Conservation (phyloP, 2,797 vertebrate genomes). For the Periophthalmus magnuspinnatus region DNA sequence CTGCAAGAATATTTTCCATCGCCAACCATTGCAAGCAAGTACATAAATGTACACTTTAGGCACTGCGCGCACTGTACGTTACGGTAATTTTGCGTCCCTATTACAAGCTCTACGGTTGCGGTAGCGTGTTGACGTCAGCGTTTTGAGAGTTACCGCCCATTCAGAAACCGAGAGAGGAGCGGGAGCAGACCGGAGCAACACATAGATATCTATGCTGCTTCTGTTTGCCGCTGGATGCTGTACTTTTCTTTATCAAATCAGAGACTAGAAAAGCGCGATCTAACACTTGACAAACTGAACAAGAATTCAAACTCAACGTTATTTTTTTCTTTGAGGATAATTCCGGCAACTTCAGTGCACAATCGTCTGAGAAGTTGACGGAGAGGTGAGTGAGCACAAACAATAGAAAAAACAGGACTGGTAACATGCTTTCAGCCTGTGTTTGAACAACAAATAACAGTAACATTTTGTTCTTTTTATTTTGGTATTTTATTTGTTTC, state of each 20-base stretch:
- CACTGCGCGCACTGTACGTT: background rate
- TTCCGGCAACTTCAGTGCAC: background rate
- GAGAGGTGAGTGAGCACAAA: slow-evolving; percentile 44
- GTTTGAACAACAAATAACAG: background rate
- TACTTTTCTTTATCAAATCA: no score
- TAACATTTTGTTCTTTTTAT: background rate
- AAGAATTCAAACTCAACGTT: background rate
- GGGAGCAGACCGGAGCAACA: no score
- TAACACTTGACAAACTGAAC: background rate
- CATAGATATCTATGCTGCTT: background rate
- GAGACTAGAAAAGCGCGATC: background rate
- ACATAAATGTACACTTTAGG: background rate
- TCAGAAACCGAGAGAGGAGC: background rate
- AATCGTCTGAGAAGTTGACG: slow-evolving; percentile 7
- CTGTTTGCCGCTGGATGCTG: background rate
- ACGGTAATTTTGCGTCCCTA: slow-evolving; percentile 6
- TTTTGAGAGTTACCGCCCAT: slow-evolving; percentile 35
- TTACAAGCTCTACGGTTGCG: slow-evolving; percentile 38
- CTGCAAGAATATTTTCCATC: no score
- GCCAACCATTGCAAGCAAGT: background rate
- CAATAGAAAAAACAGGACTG: background rate
- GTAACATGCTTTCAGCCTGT: background rate
- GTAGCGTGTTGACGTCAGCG: slow-evolving; percentile 17
- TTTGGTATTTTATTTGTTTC: background rate
- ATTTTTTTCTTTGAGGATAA: background rate